phyloP scores from a whole-genome alignment of 2,797 vertebrate genomes.

The Coilia nasus region DNA sequence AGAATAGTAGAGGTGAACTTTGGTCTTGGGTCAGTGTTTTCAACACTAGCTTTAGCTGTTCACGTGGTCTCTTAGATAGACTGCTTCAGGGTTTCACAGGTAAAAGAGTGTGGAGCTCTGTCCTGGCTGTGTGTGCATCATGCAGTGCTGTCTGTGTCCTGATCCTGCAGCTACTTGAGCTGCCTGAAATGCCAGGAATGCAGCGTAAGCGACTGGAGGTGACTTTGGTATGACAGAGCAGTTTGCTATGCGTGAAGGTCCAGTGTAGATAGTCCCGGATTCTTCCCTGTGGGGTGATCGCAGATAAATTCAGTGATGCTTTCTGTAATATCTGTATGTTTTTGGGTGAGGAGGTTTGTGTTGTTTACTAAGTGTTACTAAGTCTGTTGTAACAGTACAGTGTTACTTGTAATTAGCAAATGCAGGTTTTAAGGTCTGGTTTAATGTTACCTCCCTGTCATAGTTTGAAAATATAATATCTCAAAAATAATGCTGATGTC shows the following conservation, averaged over 20 bases:
- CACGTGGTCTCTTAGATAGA: background rate
- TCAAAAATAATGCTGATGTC: background rate
- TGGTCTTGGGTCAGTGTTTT: background rate
- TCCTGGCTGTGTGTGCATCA: background rate
- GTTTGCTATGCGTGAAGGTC: background rate
- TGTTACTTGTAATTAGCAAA: background rate
- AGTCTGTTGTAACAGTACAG: background rate
- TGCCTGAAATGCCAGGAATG: slow-evolving; percentile 8
- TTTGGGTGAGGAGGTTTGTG: background rate
- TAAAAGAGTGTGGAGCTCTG: background rate
- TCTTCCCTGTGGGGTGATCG: background rate
- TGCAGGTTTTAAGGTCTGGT: background rate
- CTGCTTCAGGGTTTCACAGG: background rate
- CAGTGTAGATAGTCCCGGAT: background rate
- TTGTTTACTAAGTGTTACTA: background rate
- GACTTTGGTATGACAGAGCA: slow-evolving; percentile 12
- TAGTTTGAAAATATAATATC: background rate
- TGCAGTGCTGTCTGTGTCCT: slow-evolving; percentile 7
- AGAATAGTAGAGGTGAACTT: background rate
- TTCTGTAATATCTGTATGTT: background rate
- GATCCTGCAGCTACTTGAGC: slow-evolving; percentile 9
- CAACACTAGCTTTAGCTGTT: background rate
- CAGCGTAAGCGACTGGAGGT: background rate
- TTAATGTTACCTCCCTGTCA: background rate
- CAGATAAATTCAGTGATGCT: background rate